Evolutionary conservation across 2,797 vertebrate species (phyloP).

Genomic region (Limosa lapponica): DNA sequence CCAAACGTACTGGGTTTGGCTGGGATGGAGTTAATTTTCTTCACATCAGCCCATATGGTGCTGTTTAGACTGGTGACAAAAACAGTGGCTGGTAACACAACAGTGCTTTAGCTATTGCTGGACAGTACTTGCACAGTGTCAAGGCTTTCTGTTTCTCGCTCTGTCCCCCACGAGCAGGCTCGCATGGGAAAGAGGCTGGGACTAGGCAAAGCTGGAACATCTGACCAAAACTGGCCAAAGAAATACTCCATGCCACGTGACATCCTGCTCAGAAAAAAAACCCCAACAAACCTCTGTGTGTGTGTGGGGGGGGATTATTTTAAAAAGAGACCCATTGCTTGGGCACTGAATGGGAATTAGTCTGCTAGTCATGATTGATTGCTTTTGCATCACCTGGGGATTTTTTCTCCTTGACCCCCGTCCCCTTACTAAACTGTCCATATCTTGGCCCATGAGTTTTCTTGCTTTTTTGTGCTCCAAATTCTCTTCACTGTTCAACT

Average conservation of each 20-base stretch:
- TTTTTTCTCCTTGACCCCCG: background rate
- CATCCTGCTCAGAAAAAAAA: background rate
- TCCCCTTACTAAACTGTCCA: background rate
- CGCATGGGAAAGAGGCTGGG: background rate
- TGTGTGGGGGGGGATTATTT: background rate
- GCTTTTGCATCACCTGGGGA: fast-evolving
- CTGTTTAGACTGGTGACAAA: background rate
- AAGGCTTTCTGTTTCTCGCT: background rate
- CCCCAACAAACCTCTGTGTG: no score
- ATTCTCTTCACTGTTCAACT: fast-evolving
- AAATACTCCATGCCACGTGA: background rate
- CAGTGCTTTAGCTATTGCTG: background rate
- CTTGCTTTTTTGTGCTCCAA: background rate
- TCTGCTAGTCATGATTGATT: background rate
- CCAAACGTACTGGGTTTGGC: background rate
- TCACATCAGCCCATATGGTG: background rate
- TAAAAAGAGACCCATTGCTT: background rate
- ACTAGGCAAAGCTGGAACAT: background rate
- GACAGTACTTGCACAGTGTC: background rate
- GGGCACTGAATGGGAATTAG: background rate
- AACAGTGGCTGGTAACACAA: background rate
- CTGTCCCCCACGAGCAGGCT: fast-evolving
- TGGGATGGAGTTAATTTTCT: background rate
- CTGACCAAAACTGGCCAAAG: background rate
- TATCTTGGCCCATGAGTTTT: background rate